A percentile compares a stretch with the other conserved stretches of the same genome.
phyloP scores from a whole-genome alignment of 2,113 vertebrate species.

The Aythya baeri region DNA sequence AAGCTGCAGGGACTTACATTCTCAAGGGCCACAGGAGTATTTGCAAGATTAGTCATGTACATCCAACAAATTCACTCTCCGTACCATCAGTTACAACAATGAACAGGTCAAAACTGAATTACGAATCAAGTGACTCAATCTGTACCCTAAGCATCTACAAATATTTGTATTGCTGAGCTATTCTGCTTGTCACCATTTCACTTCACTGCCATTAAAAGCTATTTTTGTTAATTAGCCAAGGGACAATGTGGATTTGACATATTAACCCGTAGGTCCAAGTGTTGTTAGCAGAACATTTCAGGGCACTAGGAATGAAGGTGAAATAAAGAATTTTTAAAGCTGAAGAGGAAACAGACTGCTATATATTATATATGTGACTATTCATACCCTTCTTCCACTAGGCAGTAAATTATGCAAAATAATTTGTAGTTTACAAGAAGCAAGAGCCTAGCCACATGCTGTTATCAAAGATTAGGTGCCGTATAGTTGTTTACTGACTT shows the following conservation, averaged over 20 bases:
- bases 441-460: background rate
- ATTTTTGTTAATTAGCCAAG: background rate
- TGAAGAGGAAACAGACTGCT: background rate
- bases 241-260: background rate
- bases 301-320: background rate
- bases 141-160: background rate
- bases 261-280: background rate
- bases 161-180: background rate
- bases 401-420: background rate
- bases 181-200: background rate
- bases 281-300: background rate
- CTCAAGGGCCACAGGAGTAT: background rate
- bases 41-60: background rate
- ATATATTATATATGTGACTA: background rate
- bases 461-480: background rate
- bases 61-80: background rate
- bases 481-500: background rate
- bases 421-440: background rate
- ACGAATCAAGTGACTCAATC: background rate
- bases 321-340: background rate
- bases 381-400: background rate
- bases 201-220: background rate
- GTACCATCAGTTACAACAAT: background rate
- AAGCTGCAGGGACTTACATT: background rate
- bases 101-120: background rate